Evolutionary conservation across 2,113 vertebrate genomes (phyloP), one percentile per base, ranked within the genome.

Genomic region (Oncorhynchus gorbuscha): DNA sequence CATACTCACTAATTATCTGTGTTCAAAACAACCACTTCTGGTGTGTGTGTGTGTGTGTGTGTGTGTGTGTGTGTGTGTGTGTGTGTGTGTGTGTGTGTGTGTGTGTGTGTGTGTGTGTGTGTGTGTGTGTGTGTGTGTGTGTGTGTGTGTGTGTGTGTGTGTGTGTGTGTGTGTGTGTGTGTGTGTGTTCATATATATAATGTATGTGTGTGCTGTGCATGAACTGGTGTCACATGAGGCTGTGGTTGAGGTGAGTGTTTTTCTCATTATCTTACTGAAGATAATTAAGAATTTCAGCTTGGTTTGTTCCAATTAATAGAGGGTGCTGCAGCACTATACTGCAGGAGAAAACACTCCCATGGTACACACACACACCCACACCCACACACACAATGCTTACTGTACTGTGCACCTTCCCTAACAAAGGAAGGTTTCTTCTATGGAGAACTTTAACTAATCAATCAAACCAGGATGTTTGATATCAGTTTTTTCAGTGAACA

Each of bases 231-330:
- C 87, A 72, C 85, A 92, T 82, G 86, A 90, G 93, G 93, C 91
- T 88, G 72, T 81, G 55, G 87, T 92, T 92, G 86, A 85, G 90
- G 79, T 84, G 89, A 93, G 91, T 87, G 81, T 93, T 93, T 90
- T 90, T 91, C 90, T 95, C 92, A 94, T 94, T 92, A 94, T 93
- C 90, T 95, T 90, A 92, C 92, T 71, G 92, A 45, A 45, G 39
- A 9, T 96, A 94, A 95, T 95, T 94, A 94, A 94, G 89, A 89
- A 91, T 95, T 96, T 93, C 91, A 90, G 90, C 91, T 94, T 89
- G 91, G 89, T 74, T 94, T 90, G 84, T 89, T 93, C 93, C 92
- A 94, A 89, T 95, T 96, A 94, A 86, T 76, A 89, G 88, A 89
- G 88, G 85, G 91, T 86, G 85, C 91, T 90, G 86, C 85, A 87